phyloP scores from a whole-genome alignment of 2,888 invertebrate species.

The Clunio marinus region DNA sequence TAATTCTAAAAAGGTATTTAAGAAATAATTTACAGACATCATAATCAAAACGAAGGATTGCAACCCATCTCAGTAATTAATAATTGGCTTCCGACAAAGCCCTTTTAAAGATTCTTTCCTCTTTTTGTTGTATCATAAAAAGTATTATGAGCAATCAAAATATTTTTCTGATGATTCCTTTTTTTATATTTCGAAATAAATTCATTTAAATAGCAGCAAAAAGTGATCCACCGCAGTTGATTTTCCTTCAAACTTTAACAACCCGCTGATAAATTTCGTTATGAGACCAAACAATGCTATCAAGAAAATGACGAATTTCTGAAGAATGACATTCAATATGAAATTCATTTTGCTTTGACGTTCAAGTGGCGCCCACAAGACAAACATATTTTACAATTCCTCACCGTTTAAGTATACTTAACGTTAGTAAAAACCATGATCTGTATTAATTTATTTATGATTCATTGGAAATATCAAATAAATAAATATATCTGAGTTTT shows the following conservation, averaged over 20 bases:
- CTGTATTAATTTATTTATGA: constrained; percentile 32
- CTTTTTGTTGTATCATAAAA: not conserved
- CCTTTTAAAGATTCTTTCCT: too few relatives aligned
- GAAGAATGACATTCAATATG: constrained; percentile 14
- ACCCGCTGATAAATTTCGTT: not conserved
- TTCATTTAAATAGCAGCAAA: not conserved
- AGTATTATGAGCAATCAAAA: constrained; percentile 35
- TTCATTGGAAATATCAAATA: constrained; percentile 36
- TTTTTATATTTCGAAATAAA: constrained; percentile 1
- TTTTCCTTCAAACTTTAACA: constrained; percentile 1
- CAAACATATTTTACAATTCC: constrained; percentile 18
- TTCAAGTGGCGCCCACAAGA: constrained; percentile 1
- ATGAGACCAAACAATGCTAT: too few relatives aligned
- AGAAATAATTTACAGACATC: constrained; percentile 36
- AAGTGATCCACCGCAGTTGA: constrained; percentile 10
- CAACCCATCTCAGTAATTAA: constrained; percentile 12
- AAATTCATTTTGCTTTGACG: constrained; percentile 1
- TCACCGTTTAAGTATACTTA: too few relatives aligned
- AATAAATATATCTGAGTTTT: constrained; percentile 33
- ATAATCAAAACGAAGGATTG: constrained; percentile 29
- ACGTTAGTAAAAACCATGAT: too few relatives aligned
- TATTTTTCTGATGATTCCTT: not conserved
- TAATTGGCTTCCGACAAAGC: constrained; percentile 35
- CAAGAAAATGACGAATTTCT: not conserved
- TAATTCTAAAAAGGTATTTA: too few relatives aligned